Conservation (phyloP, 2,888 invertebrate species). For the Rutpela maculata region DNA sequence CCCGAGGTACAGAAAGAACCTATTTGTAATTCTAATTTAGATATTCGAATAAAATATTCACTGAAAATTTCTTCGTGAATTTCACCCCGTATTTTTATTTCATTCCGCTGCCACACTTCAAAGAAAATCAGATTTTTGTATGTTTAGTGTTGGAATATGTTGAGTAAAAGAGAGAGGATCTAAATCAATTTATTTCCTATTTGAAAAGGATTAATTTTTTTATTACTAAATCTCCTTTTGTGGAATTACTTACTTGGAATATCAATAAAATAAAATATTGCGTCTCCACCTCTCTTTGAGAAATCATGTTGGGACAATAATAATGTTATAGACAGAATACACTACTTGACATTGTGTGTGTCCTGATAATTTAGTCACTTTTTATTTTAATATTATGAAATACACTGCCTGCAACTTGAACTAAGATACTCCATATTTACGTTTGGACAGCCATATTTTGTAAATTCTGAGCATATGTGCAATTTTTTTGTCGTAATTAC, state of each 20-base stretch:
- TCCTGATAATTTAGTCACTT: no score
- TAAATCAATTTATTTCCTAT: constrained; percentile 32
- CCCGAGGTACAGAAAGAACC: constrained; percentile 33
- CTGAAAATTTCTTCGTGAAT: constrained; percentile 34
- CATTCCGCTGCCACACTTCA: constrained; percentile 35
- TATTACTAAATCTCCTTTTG: constrained; percentile 20
- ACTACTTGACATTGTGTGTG: no score
- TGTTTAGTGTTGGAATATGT: constrained; percentile 36
- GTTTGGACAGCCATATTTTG: no score
- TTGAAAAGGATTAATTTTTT: constrained; percentile 33
- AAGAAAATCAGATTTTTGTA: constrained; percentile 40
- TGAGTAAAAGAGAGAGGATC: constrained; percentile 24
- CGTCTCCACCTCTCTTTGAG: not conserved
- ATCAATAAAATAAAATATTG: constrained; percentile 18
- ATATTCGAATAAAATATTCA: constrained; percentile 41
- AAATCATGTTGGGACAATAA: not conserved
- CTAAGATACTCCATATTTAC: no score
- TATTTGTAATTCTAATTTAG: constrained; percentile 45
- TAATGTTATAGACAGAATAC: no score
- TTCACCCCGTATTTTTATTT: constrained; percentile 40
- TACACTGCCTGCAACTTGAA: no score
- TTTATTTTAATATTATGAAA: no score
- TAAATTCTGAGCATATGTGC: no score
- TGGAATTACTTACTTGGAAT: constrained; percentile 21
- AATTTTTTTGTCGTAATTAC: no score